phyloP scores from a whole-genome alignment of 2,888 invertebrate species.

The Leptinotarsa haldemani region DNA sequence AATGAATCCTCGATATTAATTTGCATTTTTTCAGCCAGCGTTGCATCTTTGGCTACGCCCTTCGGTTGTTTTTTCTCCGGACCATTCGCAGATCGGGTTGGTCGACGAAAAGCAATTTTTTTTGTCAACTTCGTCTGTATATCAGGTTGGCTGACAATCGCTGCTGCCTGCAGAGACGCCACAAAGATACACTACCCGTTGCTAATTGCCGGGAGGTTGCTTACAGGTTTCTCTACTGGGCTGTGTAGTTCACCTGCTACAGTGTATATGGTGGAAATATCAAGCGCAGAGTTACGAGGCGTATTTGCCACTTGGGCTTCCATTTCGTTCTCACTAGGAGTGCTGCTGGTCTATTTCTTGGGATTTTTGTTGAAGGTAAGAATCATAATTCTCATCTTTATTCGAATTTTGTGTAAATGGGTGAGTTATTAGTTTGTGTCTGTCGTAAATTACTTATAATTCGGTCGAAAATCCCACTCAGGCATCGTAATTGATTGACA shows the following conservation, averaged over 20 bases:
- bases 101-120: slow-evolving; percentile 67
- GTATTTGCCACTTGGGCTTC: slow-evolving; percentile 71
- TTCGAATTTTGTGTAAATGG: too few relatives aligned
- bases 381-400: slow-evolving; percentile 2
- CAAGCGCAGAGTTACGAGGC: slow-evolving; percentile 65
- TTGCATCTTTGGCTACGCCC: slow-evolving; percentile 69
- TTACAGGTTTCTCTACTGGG: slow-evolving; percentile 68
- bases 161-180: slow-evolving; percentile 60
- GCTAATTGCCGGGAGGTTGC: slow-evolving; percentile 66
- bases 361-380: slow-evolving; percentile 67
- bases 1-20: too few relatives aligned
- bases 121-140: slow-evolving; percentile 67
- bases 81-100: slow-evolving; percentile 67
- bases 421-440: too few relatives aligned
- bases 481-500: too few relatives aligned
- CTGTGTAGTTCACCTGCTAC: slow-evolving; percentile 69
- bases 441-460: too few relatives aligned
- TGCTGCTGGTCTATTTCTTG: slow-evolving; percentile 68
- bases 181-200: slow-evolving; percentile 56
- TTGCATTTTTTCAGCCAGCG: slow-evolving; percentile 66
- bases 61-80: slow-evolving; percentile 69
- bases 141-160: slow-evolving; percentile 69
- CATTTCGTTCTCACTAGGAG: slow-evolving; percentile 67
- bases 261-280: slow-evolving; percentile 70
- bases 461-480: too few relatives aligned